A percentile compares a stretch with the other conserved stretches of the same genome.
Conservation (phyloP, 2,888 invertebrate genomes). For the Bugula neritina region DNA sequence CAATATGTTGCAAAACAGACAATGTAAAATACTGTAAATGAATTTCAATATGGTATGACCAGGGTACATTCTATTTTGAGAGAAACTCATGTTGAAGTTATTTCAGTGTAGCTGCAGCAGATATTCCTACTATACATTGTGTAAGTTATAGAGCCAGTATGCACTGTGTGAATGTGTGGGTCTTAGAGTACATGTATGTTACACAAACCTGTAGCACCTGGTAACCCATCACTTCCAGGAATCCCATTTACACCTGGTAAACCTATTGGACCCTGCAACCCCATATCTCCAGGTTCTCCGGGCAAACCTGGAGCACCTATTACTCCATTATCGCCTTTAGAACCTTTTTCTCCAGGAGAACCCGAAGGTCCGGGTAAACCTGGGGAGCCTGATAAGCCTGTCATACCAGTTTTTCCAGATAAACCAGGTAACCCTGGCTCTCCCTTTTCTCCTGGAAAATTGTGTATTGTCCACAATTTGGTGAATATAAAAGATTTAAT, state of each 20-base stretch:
- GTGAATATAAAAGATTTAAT: too few relatives aligned
- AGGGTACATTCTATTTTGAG: too few relatives aligned
- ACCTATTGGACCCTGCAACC: conserved; percentile 30
- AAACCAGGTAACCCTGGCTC: not conserved
- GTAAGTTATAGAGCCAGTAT: too few relatives aligned
- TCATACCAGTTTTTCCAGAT: not conserved
- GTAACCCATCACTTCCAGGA: conserved; percentile 29
- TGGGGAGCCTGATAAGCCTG: not conserved
- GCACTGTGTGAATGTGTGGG: too few relatives aligned
- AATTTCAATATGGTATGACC: too few relatives aligned
- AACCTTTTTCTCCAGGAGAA: not conserved
- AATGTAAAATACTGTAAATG: too few relatives aligned
- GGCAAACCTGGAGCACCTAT: conserved; percentile 32
- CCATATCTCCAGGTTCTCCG: conserved; percentile 32
- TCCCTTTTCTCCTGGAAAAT: conserved; percentile 14
- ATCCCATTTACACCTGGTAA: conserved; percentile 27
- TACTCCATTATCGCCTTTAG: not conserved
- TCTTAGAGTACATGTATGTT: not conserved
- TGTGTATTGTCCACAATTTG: too few relatives aligned
- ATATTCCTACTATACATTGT: too few relatives aligned
- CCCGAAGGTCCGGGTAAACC: not conserved
- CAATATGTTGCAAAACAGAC: too few relatives aligned
- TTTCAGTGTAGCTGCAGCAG: too few relatives aligned
- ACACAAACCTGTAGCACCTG: conserved; percentile 27
- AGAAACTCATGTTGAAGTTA: too few relatives aligned